Evolutionary conservation across 2,888 invertebrate species (phyloP).

Genomic region (Hyppa rectilinea): DNA sequence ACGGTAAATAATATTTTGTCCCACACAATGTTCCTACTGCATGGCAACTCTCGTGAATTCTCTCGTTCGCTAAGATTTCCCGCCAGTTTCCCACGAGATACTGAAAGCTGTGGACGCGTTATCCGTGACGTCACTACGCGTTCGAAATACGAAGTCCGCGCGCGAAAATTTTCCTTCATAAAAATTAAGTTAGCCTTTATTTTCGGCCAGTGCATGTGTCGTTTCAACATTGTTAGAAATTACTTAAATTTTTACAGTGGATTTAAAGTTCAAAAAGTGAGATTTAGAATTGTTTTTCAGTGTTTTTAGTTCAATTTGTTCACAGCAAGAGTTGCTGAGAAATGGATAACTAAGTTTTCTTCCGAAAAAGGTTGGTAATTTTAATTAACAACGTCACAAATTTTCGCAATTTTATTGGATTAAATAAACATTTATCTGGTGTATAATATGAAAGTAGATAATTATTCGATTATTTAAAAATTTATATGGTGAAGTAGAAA

Average conservation of each 20-base stretch:
- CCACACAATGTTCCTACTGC: neutral
- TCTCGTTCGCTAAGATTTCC: conserved; percentile 68
- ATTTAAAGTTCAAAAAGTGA: conserved; percentile 35
- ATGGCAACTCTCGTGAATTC: conserved; percentile 38
- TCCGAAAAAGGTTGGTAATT: conserved; percentile 46
- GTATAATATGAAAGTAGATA: neutral
- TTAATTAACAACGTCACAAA: no score
- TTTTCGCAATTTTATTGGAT: neutral
- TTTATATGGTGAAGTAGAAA: neutral
- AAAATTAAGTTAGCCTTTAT: conserved; percentile 43
- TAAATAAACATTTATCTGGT: neutral
- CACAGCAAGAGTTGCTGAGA: conserved; percentile 16
- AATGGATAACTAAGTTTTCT: conserved; percentile 50
- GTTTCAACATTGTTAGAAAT: conserved; percentile 19
- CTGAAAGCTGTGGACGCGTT: conserved; percentile 70
- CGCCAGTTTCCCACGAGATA: conserved; percentile 76
- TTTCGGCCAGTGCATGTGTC: conserved; percentile 39
- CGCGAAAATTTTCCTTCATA: conserved; percentile 51
- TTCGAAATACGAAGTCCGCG: conserved; percentile 63
- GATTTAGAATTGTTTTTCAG: conserved; percentile 25
- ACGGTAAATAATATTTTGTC: neutral
- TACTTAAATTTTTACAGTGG: conserved; percentile 14
- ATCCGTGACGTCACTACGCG: conserved; percentile 65
- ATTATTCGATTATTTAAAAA: neutral
- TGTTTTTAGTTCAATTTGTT: conserved; percentile 17